phyloP scores from a whole-genome alignment of 2,888 invertebrate species.

The Perdita meconis region DNA sequence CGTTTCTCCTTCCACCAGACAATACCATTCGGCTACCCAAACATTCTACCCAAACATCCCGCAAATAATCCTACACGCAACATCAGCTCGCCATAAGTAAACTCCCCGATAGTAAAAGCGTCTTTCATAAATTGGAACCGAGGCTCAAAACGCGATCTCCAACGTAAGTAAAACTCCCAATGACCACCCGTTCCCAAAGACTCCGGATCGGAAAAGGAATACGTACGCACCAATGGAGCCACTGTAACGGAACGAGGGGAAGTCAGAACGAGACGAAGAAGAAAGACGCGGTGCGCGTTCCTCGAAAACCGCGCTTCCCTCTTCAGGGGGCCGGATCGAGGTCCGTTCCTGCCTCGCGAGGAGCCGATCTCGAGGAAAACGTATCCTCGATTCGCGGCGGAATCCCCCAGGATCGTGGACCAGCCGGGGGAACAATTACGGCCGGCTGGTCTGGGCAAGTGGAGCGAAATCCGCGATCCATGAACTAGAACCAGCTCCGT shows the following conservation, averaged over 20 bases:
- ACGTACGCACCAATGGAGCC: conserved; percentile 1
- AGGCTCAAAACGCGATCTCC: background rate
- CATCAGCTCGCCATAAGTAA: no score
- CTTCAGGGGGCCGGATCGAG: background rate
- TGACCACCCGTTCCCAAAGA: background rate
- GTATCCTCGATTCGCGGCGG: conserved; percentile 25
- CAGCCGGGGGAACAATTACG: conserved; percentile 60
- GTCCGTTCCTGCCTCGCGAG: conserved; percentile 1
- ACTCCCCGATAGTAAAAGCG: no score
- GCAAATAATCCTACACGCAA: no score
- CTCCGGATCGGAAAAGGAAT: conserved; percentile 6
- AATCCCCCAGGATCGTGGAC: conserved; percentile 22
- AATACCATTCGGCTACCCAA: no score
- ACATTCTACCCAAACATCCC: no score
- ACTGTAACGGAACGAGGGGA: conserved; percentile 19
- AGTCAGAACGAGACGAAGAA: conserved; percentile 9
- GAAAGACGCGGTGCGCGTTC: background rate
- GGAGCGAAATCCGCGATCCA: conserved; percentile 66
- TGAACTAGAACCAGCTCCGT: conserved; percentile 63
- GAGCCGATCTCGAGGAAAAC: conserved; percentile 6
- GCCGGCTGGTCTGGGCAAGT: conserved; percentile 67
- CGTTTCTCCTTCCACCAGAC: no score
- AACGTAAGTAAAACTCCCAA: background rate
- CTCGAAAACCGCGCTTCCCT: conserved; percentile 7
- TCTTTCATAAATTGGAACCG: no score